Evolutionary conservation across 30 jellyfish, hydroid and myxozoan species (phyloP).

Genomic region (Sanderia malayensis): DNA sequence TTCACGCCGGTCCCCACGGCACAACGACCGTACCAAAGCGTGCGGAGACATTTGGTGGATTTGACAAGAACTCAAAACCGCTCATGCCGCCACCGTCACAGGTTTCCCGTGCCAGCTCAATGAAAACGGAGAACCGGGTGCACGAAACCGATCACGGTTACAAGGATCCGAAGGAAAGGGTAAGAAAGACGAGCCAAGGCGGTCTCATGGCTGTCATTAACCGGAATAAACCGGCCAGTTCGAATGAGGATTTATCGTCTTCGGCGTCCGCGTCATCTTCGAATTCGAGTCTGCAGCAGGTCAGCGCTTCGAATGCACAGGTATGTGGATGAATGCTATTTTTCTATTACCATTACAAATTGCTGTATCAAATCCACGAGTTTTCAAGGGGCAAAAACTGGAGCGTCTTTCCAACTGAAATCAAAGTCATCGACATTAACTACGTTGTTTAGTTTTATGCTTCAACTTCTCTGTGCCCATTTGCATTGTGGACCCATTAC

Average conservation of each 20-base stretch:
- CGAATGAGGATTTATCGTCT: slow-evolving; percentile 80
- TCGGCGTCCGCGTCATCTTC: slow-evolving; percentile 84
- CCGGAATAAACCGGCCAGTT: slow-evolving; percentile 64
- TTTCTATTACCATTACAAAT: no score
- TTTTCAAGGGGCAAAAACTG: no score
- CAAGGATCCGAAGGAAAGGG: slow-evolving; percentile 50
- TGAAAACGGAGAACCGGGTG: slow-evolving; percentile 47
- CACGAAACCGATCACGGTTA: slow-evolving; percentile 28
- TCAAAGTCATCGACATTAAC: no score
- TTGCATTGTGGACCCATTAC: no score
- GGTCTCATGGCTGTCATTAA: slow-evolving; percentile 67
- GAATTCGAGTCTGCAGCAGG: slow-evolving; percentile 31
- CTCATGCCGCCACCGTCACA: slow-evolving; percentile 61
- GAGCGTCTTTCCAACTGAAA: no score
- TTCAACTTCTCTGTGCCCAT: no score
- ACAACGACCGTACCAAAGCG: slow-evolving; percentile 57
- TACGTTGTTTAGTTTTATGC: no score
- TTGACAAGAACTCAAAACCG: slow-evolving; percentile 45
- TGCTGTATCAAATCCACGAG: no score
- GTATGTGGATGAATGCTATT: slow-evolving; percentile 11
- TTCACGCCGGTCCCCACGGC: no score
- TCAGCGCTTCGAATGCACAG: slow-evolving; percentile 41
- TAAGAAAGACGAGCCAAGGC: slow-evolving; percentile 67
- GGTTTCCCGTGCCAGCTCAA: slow-evolving; percentile 54
- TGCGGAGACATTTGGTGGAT: slow-evolving; percentile 80